Evolutionary conservation across 2,797 vertebrate species (phyloP).

Genomic region (Fringilla coelebs): DNA sequence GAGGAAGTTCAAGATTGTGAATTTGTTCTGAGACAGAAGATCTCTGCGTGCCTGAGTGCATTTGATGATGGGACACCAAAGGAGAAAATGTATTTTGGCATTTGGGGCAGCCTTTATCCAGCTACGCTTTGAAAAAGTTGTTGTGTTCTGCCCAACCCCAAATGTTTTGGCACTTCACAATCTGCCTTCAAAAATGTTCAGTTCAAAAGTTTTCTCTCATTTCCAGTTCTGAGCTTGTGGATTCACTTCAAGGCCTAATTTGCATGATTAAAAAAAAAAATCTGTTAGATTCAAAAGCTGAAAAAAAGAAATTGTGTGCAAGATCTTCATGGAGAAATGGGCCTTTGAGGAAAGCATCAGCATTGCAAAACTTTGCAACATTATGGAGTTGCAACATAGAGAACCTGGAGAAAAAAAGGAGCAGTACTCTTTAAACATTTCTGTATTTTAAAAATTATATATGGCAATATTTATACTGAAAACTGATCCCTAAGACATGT

Average conservation of each 20-base stretch:
- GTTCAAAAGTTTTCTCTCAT: neutral
- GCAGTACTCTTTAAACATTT: neutral
- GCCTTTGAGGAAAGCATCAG: neutral
- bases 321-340: neutral
- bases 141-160: neutral
- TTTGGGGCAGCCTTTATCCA: neutral
- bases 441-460: neutral
- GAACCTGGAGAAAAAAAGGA: neutral
- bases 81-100: neutral
- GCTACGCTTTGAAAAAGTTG: neutral
- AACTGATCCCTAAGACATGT: neutral
- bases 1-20: neutral
- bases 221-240: neutral
- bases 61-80: neutral
- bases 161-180: neutral
- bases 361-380: neutral
- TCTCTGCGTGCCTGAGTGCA: neutral
- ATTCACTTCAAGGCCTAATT: neutral
- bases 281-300: neutral
- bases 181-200: neutral
- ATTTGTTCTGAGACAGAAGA: neutral
- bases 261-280: neutral
- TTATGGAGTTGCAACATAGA: neutral
- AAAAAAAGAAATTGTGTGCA: neutral
- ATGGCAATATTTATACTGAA: neutral